Conservation (phyloP, 2,888 invertebrate genomes). For the Linnaemya tessellans region DNA sequence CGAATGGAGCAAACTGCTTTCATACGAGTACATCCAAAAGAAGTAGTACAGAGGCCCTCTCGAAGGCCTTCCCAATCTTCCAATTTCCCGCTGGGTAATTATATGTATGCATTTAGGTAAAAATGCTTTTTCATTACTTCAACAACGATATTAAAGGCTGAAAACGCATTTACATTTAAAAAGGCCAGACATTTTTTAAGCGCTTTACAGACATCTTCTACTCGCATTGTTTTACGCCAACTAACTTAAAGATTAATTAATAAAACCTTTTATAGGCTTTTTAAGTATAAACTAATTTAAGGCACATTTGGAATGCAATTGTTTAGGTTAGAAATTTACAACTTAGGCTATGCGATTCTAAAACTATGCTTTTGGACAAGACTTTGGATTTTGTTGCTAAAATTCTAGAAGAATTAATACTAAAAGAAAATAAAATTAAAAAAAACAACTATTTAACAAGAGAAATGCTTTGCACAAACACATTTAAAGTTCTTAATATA, state of each 20-base stretch:
- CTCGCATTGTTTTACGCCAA: not conserved
- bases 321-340: constrained; percentile 49
- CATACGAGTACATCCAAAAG: too few species aligned
- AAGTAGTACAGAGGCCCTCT: too few species aligned
- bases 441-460: constrained; percentile 41
- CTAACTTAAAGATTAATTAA: constrained; percentile 6
- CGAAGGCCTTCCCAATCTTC: too few species aligned
- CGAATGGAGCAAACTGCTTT: too few species aligned
- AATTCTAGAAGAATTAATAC: constrained; percentile 35
- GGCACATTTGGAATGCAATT: constrained; percentile 82
- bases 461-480: constrained; percentile 73
- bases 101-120: too few species aligned
- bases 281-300: constrained; percentile 73
- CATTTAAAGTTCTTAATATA: constrained; percentile 5
- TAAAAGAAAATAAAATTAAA: constrained; percentile 43
- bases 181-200: too few species aligned
- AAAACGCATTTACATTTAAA: too few species aligned
- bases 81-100: too few species aligned
- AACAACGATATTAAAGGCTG: too few species aligned
- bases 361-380: constrained; percentile 77
- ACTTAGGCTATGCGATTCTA: constrained; percentile 55
- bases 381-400: constrained; percentile 80
- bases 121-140: too few species aligned
- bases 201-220: not conserved
- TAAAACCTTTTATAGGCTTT: constrained; percentile 49